Base-by-base conservation (phyloP, 2,888 invertebrate genomes). In the Dendrolimus pini region DNA sequence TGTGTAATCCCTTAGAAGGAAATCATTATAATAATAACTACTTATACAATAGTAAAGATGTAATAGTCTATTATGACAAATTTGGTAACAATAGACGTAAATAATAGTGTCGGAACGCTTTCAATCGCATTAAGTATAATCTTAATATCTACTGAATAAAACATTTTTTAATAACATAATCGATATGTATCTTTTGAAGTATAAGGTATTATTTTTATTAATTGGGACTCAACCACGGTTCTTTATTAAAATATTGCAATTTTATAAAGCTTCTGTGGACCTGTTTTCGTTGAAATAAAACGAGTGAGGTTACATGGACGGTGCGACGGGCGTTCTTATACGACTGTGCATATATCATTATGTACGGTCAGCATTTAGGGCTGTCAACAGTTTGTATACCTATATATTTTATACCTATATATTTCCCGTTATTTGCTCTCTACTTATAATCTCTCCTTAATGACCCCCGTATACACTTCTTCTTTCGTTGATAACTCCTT, bases 201-300 rank as follows among this genome's bases (percentile, higher is more conserved):
- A 47, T 47, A 47, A 47, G 47, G 47, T 47, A 47, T 78, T 80
- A 81, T 78, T 74, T 68, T 71, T 77, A 82, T 81, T 83, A 83
- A 84, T 85, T 84, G 75, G 75, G 78, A 84, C 84, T 78, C 83
- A 75, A 67, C 73, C 72, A 72, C 72, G 66, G 78, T 77, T 76
- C 74, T 75, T 79, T 83, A 82, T 83, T 85, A 84, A 84, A 83
- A 86, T 85, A 85, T 83, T 78, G 81, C 82, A 80, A 74, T 84
- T 83, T 83, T 82, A 80, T 83, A 81, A 74, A 72, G 78, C 78
- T 80, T 64, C 76, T 71, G 82, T 73, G 78, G 58, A 85, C 83
- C 78, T 70, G 82, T 86, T 84, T 74, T 47, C 6, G 47, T 47
- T 70, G 68, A 71, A 76, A 82, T 78, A 82, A 80, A 79, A 79